Conservation (phyloP, 2,113 vertebrate species). For the Eleginops maclovinus region DNA sequence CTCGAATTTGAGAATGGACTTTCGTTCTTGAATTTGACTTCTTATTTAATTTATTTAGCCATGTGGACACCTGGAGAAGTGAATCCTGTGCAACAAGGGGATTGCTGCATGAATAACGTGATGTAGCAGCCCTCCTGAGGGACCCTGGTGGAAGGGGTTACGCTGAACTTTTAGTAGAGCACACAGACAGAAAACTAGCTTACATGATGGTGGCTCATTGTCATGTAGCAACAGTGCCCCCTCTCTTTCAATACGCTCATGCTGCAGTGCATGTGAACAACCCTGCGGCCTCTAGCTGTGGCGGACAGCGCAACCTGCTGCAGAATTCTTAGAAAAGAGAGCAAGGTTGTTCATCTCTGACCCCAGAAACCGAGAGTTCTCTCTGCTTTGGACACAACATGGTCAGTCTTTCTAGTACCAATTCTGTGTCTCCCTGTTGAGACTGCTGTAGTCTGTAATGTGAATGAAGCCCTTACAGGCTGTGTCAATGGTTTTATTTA, state of each 20-base stretch:
- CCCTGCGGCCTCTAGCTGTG: conserved; percentile 34
- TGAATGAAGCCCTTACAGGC: conserved; percentile 72
- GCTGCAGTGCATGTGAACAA: conserved; percentile 63
- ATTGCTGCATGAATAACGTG: conserved; percentile 60
- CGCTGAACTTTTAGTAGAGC: conserved; percentile 56
- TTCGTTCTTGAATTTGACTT: conserved; percentile 54
- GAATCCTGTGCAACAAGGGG: conserved; percentile 61
- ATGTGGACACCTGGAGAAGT: conserved; percentile 52
- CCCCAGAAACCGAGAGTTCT: conserved; percentile 44
- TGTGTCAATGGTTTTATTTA: conserved; percentile 73
- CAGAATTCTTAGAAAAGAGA: conserved; percentile 29
- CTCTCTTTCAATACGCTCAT: conserved; percentile 54
- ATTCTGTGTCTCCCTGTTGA: conserved; percentile 66
- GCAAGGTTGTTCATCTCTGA: conserved; percentile 63
- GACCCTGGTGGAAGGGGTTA: conserved; percentile 49
- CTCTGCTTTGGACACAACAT: conserved; percentile 58
- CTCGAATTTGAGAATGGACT: conserved; percentile 47
- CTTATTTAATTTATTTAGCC: conserved; percentile 82
- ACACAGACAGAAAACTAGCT: conserved; percentile 57
- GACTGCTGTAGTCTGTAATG: conserved; percentile 73
- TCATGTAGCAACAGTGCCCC: conserved; percentile 76
- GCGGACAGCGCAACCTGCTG: conserved; percentile 47
- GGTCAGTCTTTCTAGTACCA: conserved; percentile 61
- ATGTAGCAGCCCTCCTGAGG: conserved; percentile 69
- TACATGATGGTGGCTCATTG: conserved; percentile 51